Percentiles rank a stretch among this genome's conserved stretches.
phyloP scores from a whole-genome alignment of 2,113 vertebrate genomes.

The Rissa tridactyla region DNA sequence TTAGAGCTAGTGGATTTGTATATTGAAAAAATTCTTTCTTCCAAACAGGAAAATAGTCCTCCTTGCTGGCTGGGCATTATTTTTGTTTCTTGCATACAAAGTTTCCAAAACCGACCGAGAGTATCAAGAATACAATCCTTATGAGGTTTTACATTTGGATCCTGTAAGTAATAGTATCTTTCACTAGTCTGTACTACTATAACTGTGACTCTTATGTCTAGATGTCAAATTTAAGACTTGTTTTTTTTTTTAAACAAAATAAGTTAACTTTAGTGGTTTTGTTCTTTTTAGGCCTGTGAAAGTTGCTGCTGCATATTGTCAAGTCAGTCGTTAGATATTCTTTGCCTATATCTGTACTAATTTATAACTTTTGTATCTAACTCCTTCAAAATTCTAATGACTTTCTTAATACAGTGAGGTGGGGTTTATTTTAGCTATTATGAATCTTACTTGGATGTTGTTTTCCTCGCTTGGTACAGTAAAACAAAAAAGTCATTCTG shows the following conservation, averaged over 20 bases:
- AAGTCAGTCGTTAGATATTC: neutral
- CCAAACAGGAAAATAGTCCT: constrained; percentile 89
- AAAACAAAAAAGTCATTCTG: neutral
- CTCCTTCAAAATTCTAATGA: neutral
- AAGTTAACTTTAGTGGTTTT: neutral
- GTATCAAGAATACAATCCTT: constrained; percentile 98
- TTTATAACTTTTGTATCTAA: neutral
- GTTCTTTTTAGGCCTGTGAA: neutral
- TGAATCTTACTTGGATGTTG: neutral
- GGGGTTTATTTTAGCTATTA: neutral
- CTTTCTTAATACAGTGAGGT: neutral
- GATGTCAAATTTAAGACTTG: neutral
- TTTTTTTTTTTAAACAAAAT: neutral
- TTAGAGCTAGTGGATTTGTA: neutral
- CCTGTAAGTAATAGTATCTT: constrained; percentile 80
- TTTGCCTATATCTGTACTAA: neutral
- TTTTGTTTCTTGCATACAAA: constrained; percentile 95
- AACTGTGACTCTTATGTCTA: neutral
- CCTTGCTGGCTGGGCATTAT: constrained; percentile 95
- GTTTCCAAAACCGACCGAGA: constrained; percentile 97
- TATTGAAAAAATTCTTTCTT: constrained; percentile 36
- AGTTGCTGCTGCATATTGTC: neutral
- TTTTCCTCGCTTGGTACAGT: neutral
- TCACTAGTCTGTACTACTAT: neutral
- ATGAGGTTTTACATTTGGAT: constrained; percentile 93